Conservation (phyloP, 2,797 vertebrate species). For the Botia almorhae region DNA sequence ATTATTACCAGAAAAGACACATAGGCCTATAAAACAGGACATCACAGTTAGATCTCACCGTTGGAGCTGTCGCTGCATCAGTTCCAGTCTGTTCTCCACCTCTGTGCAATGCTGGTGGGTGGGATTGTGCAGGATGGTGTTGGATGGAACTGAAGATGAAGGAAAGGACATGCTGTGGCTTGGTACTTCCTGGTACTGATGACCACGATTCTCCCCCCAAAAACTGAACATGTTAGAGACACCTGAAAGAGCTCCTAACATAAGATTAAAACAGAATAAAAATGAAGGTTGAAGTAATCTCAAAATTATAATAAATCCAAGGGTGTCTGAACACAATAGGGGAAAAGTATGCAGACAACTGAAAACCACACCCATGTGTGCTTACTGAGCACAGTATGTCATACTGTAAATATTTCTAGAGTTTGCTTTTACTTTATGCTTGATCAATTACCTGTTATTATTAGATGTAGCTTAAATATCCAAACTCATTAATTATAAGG, state of each 20-base stretch:
- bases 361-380: neutral
- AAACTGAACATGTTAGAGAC: slow-evolving; percentile 87
- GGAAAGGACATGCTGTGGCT: slow-evolving; percentile 68
- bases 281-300: neutral
- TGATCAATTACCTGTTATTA: neutral
- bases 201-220: slow-evolving; percentile 78
- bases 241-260: slow-evolving; percentile 72
- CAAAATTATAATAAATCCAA: neutral
- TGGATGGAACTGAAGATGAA: slow-evolving; percentile 68
- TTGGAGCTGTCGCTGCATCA: slow-evolving; percentile 84
- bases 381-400: neutral
- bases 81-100: slow-evolving; percentile 81
- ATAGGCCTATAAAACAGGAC: neutral
- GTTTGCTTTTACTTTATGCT: neutral
- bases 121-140: slow-evolving; percentile 62
- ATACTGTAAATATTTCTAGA: too few relatives aligned
- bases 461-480: neutral
- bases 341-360: neutral
- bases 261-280: neutral
- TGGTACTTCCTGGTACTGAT: slow-evolving; percentile 83
- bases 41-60: slow-evolving; percentile 69
- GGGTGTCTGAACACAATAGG: neutral
- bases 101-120: slow-evolving; percentile 68
- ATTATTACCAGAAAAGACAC: neutral
- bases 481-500: neutral